Evolutionary conservation across 2,888 invertebrate genomes (phyloP).

Genomic region (Bimastos eiseni): DNA sequence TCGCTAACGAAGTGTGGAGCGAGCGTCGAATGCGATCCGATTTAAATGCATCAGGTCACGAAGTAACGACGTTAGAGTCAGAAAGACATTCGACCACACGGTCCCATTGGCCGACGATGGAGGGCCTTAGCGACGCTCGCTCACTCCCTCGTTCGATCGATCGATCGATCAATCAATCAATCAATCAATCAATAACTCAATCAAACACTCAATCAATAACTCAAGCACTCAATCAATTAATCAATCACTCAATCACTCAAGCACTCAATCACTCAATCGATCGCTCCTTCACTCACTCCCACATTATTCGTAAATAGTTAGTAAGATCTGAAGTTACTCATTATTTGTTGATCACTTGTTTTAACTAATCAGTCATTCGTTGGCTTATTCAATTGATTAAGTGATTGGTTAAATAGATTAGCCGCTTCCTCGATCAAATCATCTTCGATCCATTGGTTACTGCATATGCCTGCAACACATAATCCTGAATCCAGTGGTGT

Average conservation of each 20-base stretch:
- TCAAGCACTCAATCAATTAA: neutral
- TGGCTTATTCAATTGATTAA: no score
- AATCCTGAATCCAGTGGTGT: neutral
- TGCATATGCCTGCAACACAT: neutral
- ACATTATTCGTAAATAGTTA: no score
- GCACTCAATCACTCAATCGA: neutral
- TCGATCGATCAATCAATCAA: neutral
- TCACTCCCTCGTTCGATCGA: neutral
- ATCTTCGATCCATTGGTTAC: no score
- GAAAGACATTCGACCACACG: neutral
- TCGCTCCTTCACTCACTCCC: no score
- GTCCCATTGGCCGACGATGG: neutral
- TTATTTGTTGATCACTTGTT: no score
- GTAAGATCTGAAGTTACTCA: no score
- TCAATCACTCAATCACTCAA: neutral
- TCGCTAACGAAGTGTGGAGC: slow-evolving; percentile 6
- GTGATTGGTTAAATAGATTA: neutral
- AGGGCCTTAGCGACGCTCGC: neutral
- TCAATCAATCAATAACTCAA: neutral
- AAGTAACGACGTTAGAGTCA: neutral
- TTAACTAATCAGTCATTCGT: no score
- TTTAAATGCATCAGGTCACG: slow-evolving; percentile 13
- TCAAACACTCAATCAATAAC: no score
- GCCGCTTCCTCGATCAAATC: neutral
- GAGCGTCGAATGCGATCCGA: neutral